Evolutionary conservation across 2,797 vertebrate species (phyloP), one percentile per base, ranked within the genome.

Genomic region (Tachyglossus aculeatus): DNA sequence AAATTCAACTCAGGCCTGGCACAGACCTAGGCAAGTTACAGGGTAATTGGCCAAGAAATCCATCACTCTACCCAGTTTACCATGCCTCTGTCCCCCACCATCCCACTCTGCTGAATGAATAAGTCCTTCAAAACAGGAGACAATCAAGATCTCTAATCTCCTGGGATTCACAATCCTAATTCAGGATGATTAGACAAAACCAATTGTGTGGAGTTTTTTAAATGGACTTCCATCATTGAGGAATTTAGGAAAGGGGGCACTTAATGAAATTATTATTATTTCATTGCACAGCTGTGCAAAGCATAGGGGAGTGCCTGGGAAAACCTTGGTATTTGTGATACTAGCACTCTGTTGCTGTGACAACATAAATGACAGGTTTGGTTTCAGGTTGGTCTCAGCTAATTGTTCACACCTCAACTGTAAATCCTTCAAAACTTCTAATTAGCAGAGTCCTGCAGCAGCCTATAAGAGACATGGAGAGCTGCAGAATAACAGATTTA

Each of bases 221-320:
- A 70, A 76, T 25, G 18, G 87, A 84, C 84, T 80, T 67, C 57
- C 85, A 79, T 83, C 85, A 78, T 81, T 71, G 68, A 74, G 77
- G 71, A 73, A 68, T 71, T 88, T 81, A 78, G 86, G 80, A 81
- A 84, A 81, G 74, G 5, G 89, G 83, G 83, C 77, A 84, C 50
- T 70, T 77, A 64, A 81, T 71, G 56, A 70, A 88, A 88, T 88
- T 84, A 82, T 86, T 87, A 86, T 77, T 85, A 83, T 84, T 88
- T 73, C 72, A 59, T 55, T 47, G 38, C 78, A 81, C 87, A 88
- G 84, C 85, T 79, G 81, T 81, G 75, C 75, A 68, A 82, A 69
- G 33, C 15, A 0, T 39, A 74, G 50, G 38, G 38, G 52, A 55
- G 71, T 64, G 56, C 74, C 67, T 62, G 44, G 71, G 74, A 73